These are phyloP conservation scores for Ceratitis capitata DNA, from an alignment of 1,140 invertebrate genomes.

Conservation along the genomic window DNA sequence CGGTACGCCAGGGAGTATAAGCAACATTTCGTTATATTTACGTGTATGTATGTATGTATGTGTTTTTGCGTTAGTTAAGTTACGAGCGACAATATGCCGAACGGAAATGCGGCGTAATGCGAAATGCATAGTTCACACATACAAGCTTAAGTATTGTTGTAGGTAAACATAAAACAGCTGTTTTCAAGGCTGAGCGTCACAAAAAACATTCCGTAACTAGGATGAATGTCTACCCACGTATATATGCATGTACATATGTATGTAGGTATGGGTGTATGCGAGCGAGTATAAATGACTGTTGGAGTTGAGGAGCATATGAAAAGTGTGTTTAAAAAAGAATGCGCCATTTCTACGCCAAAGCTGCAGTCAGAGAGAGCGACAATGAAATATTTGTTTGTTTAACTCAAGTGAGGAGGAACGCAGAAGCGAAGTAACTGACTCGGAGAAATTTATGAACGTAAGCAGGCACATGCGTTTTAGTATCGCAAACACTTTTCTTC, in stretches of 20 bases:
- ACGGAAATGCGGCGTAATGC: conserved; percentile 10
- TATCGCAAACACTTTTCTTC: not conserved
- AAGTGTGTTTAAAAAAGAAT: conserved; percentile 10
- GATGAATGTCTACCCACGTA: not conserved
- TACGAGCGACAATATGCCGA: not conserved
- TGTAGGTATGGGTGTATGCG: not conserved
- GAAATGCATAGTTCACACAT: not conserved
- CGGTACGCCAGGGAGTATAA: no score
- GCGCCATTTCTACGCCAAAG: not conserved
- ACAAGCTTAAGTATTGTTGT: not conserved
- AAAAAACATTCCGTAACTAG: not conserved
- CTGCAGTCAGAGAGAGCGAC: not conserved
- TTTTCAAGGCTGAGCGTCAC: not conserved
- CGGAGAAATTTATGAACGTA: conserved; percentile 27
- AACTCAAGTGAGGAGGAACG: not conserved
- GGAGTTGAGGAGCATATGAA: not conserved
- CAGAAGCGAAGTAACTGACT: not conserved
- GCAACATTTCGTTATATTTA: not conserved
- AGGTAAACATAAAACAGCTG: conserved; percentile 31
- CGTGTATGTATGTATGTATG: not conserved
- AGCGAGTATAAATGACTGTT: not conserved
- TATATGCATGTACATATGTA: not conserved
- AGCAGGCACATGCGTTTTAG: conserved; percentile 2
- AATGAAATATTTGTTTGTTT: not conserved
- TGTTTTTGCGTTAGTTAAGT: no score